Conservation (phyloP, 2,888 invertebrate genomes). For the Dorcus parallelipipedus region DNA sequence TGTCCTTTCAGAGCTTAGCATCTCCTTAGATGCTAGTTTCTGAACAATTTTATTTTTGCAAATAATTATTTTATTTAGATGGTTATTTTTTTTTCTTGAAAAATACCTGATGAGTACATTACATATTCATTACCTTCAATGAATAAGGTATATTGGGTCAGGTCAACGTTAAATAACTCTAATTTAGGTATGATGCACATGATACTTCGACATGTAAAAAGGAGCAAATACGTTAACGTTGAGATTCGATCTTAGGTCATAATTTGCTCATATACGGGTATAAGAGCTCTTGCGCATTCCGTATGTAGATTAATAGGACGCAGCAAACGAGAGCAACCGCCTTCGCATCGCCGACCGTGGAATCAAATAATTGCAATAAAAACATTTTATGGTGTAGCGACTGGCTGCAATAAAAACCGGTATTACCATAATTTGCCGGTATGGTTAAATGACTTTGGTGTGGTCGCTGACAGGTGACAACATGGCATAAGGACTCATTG, state of each 20-base stretch:
- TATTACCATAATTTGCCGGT: slow-evolving; percentile 25
- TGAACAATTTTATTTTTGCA: no score
- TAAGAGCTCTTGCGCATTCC: background rate
- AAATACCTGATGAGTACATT: no score
- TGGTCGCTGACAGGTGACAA: slow-evolving; percentile 30
- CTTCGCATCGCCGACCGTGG: slow-evolving; percentile 18
- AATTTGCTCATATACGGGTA: slow-evolving; percentile 12
- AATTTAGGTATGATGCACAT: background rate
- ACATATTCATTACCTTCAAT: no score
- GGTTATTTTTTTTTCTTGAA: no score
- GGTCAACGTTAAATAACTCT: background rate
- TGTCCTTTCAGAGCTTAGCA: no score
- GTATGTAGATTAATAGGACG: slow-evolving; percentile 14
- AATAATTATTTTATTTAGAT: no score
- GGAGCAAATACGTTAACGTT: background rate
- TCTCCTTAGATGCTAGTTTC: no score
- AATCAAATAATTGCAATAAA: slow-evolving; percentile 23
- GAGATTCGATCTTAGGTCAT: slow-evolving; percentile 16
- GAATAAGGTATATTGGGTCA: no score
- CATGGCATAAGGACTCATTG: slow-evolving; percentile 20
- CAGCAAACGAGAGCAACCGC: slow-evolving; percentile 21
- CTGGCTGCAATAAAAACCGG: slow-evolving; percentile 22
- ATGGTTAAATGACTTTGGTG: slow-evolving; percentile 27
- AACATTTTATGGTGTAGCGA: slow-evolving; percentile 23
- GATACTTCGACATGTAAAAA: background rate